Evolutionary conservation across 2,888 invertebrate species (phyloP), one percentile per base, ranked within the genome.

Genomic region (Cheilosia scutellata): DNA sequence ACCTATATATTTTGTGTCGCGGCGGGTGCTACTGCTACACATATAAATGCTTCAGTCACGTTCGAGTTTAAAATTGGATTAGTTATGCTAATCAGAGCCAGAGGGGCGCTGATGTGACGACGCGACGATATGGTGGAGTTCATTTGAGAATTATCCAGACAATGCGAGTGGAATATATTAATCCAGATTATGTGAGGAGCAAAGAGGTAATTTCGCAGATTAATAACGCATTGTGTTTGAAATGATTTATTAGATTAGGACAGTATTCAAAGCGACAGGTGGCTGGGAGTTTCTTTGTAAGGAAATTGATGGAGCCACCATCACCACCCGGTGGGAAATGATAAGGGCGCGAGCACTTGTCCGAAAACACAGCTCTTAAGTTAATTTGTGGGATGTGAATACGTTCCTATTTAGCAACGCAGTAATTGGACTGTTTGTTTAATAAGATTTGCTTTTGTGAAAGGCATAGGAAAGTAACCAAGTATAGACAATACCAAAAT

Each of bases 101-200:
- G 62, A 25, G 63, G 53, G 20, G 44, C 6, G 1, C 2, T 40
- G 71, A 27, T 55, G 31, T 40, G 51, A 72, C 78, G 47, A 60
- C 60, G 55, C 63, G 20, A 57, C 68, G 44, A 42, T 42, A 44
- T 62, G 75, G 16, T 57, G 65, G 27, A 68, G 55, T 86, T 86
- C 80, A 82, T 76, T 86, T 86, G 76, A 60, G 42, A 82, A 82
- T 86, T 82, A 86, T 82, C 72, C 66, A 29, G 68, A 68, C 76
- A 77, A 75, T 72, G 86, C 72, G 72, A 72, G 57, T 29, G 68
- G 86, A 86, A 86, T 86, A 86, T 62, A 86, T 86, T 86, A 84
- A 68, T 70, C 40, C 62, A 62, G 66, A 62, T 68, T 55, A 16
- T 37, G 51, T 40, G 55, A 76, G 60, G 51, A 62, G 70, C 63